Percentiles rank a stretch among this genome's conserved stretches.
These are phyloP conservation scores for Bombus huntii DNA, from an alignment of 1,140 invertebrate species.

Conservation along the genomic window DNA sequence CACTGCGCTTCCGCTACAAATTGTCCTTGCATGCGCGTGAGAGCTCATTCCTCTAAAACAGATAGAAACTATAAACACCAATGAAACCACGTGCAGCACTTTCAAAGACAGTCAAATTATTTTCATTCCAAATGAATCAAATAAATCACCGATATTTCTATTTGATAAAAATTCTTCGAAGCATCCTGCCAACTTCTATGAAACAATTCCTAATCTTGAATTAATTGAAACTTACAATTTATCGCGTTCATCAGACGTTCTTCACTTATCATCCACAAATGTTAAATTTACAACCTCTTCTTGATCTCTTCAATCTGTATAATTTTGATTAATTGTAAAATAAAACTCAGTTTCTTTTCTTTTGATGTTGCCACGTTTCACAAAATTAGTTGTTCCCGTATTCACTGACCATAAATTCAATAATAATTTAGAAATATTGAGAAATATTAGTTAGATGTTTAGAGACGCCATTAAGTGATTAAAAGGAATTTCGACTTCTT, in stretches of 20 bases:
- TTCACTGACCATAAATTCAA: neutral
- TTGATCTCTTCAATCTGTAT: neutral
- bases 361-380: neutral
- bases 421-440: neutral
- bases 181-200: too few species aligned
- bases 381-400: neutral
- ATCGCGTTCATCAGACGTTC: neutral
- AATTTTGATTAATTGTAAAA: neutral
- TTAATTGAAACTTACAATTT: neutral
- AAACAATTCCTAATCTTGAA: neutral
- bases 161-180: neutral
- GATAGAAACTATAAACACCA: neutral
- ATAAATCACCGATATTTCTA: too few species aligned
- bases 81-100: neutral
- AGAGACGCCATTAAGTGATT: too few species aligned
- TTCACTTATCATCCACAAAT: neutral
- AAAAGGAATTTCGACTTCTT: neutral
- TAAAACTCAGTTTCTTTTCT: too few species aligned
- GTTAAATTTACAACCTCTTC: neutral
- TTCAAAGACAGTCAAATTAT: neutral
- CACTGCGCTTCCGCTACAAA: conserved; percentile 57
- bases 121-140: neutral
- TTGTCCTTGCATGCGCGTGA: conserved; percentile 58
- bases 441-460: neutral
- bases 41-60: conserved; percentile 59